A percentile compares a stretch with the other conserved stretches of the same genome.
Evolutionary conservation across 92 coral and sea anemone genomes (phyloP).

Genomic region (Epizoanthus fatuus): DNA sequence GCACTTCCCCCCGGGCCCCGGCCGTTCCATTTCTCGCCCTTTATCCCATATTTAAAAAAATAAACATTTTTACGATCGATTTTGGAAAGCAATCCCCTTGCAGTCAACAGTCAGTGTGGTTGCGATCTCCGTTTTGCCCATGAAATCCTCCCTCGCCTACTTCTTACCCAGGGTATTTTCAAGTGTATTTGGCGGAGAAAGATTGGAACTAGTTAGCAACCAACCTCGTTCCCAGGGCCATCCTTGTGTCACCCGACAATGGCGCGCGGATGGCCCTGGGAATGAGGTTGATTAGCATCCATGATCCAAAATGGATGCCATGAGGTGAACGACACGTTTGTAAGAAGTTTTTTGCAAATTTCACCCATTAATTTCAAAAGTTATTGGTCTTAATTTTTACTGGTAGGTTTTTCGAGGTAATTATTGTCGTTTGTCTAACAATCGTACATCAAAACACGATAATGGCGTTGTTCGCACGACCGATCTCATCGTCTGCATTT

Average conservation of each 20-base stretch:
- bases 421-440: neutral
- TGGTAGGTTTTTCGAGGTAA: neutral
- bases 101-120: no score
- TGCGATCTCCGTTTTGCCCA: no score
- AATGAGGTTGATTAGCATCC: no score
- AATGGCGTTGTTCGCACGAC: slow-evolving; percentile 12
- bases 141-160: no score
- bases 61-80: no score
- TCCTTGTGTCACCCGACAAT: no score
- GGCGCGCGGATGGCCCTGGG: no score
- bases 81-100: no score
- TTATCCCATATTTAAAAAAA: no score
- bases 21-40: no score
- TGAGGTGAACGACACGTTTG: neutral
- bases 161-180: neutral
- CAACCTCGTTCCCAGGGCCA: no score
- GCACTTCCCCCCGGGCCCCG: no score
- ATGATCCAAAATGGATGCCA: slow-evolving; percentile 11
- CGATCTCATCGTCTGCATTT: neutral
- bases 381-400: neutral
- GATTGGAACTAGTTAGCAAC: slow-evolving; percentile 12
- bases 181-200: neutral
- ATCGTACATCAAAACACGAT: neutral
- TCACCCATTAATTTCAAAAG: neutral
- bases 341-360: neutral